Conservation (phyloP, 2,888 invertebrate species). For the Plagodis pulveraria region DNA sequence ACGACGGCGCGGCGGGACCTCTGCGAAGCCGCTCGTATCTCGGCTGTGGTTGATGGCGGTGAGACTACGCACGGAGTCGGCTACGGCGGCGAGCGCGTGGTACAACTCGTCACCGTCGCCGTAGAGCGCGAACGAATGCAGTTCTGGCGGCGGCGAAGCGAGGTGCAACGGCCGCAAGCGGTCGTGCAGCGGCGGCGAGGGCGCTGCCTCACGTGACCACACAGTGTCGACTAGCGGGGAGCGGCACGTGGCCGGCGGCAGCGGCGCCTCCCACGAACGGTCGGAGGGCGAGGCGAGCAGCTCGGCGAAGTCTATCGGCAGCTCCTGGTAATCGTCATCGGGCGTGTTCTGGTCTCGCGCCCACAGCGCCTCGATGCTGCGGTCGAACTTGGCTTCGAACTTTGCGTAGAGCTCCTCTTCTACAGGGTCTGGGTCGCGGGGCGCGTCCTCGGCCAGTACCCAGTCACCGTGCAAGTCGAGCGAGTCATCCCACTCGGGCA, state of each 20-base stretch:
- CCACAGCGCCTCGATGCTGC: constrained; percentile 89
- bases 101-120: constrained; percentile 71
- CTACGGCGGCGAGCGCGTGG: constrained; percentile 69
- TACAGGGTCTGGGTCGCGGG: constrained; percentile 61
- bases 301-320: constrained; percentile 86
- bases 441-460: constrained; percentile 64
- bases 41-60: constrained; percentile 86
- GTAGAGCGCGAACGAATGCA: constrained; percentile 64
- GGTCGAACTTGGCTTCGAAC: constrained; percentile 88
- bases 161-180: constrained; percentile 62
- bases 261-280: constrained; percentile 71
- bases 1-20: constrained; percentile 84
- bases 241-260: constrained; percentile 68
- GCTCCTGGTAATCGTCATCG: constrained; percentile 84
- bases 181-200: constrained; percentile 58
- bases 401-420: constrained; percentile 84
- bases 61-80: constrained; percentile 78
- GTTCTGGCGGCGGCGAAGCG: constrained; percentile 52
- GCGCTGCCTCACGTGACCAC: constrained; percentile 50
- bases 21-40: constrained; percentile 86
- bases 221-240: constrained; percentile 35
- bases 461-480: constrained; percentile 65
- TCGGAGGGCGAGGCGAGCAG: constrained; percentile 85
- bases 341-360: constrained; percentile 80
- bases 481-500: constrained; percentile 71